Base-by-base conservation (phyloP, 2,888 invertebrate species). In the Tetragonula carbonaria region DNA sequence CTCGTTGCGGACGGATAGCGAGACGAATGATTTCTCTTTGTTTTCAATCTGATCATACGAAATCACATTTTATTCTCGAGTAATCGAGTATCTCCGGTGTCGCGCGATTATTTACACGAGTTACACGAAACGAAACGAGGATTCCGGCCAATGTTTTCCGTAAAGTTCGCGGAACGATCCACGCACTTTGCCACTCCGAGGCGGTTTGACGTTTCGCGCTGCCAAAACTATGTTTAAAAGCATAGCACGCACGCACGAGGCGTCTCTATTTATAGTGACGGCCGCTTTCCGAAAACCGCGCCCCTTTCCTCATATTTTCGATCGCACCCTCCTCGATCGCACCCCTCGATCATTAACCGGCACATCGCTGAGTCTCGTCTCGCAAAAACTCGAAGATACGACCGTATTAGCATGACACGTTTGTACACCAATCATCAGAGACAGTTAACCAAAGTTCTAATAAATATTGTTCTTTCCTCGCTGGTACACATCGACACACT, bases 221-320 rank as follows among this genome's bases (percentile, higher is more conserved):
- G 94, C 94, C 94, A 94, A 94, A 94, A 93, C 94, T 94, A 94
- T 93, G 94, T 94, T 94, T 93, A 94, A 94, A 94, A 93, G 93
- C 93, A 92, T 90, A 91, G 91, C 91, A 91, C 92, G 90, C 92
- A 90, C 90, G 88, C 91, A 90, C 92, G 92, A 92, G 92, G 91
- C 91, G 86, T 82, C 84, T 88, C 91, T 94, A 94, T 94, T 93
- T 93, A 92, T 93, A 93, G 88, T 80, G 85, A 87, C 87, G 90
- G 88, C 90, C 87, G 91, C 90, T 92, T 91, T 90, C 90, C 91
- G 88, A 90, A 91, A 92, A 91, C 88, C 88, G 84, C 82, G 78
- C 82, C 74, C 80, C 87, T 84, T 86, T 87, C 87, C 87, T 81
- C 79, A 74, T 77, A 73, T 81, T 84, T 74, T 81, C 74, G 51